Evolutionary conservation across 2,888 invertebrate genomes (phyloP), one percentile per base, ranked within the genome.

Genomic region (Coelinius sp.): DNA sequence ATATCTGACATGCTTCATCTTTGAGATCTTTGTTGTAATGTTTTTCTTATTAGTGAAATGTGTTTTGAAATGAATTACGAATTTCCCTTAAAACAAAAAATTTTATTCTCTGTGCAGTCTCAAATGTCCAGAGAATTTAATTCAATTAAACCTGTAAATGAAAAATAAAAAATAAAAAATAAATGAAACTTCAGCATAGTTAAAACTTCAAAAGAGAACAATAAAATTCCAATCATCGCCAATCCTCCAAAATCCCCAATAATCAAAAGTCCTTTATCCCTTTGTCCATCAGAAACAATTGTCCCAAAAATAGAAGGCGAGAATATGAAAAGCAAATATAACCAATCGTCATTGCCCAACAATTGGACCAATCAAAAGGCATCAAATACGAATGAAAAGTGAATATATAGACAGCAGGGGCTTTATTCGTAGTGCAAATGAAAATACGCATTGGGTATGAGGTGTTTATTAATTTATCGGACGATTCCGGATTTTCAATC

Each of bases 401-500:
- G 27, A 27, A 25, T 20, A 66, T 20, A 66, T 25, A 49, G 27
- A 49, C 25, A 49, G 27, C 12, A 24, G 24, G 24, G 52, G 38
- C 38, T 38, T 52, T 22, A 66, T 25, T n/a, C 10, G 49, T 49
- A 27, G 25, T 25, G 49, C 31, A 63, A 46, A 69, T 24, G 22
- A 35, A 46, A 24, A 52, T 49, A 25, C 31, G 27, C 7, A 63
- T 31, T 25, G 41, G 31, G 65, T 71, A n/a, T n/a, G 77, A 74
- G 65, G 73, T 76, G 78, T 78, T 52, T 52, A 80, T 81, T 78
- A 80, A 80, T 80, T 79, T 80, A 80, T 81, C 77, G 79, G 76
- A 77, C 78, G 71, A 75, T 76, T 70, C 73, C 73, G 73, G 75
- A 76, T 76, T 78, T 77, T 78, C 76, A 77, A 77, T 78, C 75